These are phyloP conservation scores for Oreochromis niloticus DNA, from an alignment of 2,113 vertebrate genomes.

Conservation along the genomic window DNA sequence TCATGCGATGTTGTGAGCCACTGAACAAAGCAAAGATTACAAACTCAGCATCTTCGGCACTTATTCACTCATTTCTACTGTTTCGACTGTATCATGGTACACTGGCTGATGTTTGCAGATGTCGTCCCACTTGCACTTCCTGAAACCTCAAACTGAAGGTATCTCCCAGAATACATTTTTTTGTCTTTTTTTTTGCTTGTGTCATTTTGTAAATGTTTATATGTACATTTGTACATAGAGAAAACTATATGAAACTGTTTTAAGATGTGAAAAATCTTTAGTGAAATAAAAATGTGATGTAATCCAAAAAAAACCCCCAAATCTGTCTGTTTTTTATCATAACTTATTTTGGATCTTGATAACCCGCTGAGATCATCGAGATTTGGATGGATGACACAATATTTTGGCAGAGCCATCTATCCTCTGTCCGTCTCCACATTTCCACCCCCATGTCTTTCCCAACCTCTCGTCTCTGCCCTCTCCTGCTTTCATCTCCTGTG, in stretches of 20 bases:
- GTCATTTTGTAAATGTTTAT: constrained; percentile 60
- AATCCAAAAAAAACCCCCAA: constrained; percentile 5
- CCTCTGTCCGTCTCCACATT: not conserved
- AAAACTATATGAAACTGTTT: constrained; percentile 66
- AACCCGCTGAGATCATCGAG: not conserved
- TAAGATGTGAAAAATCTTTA: constrained; percentile 60
- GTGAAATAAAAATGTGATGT: constrained; percentile 20
- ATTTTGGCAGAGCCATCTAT: constrained; percentile 19
- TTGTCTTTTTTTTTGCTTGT: not conserved
- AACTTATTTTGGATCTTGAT: not conserved
- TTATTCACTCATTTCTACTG: not conserved
- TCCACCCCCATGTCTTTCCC: constrained; percentile 27
- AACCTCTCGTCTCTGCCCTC: constrained; percentile 3
- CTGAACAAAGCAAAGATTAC: not conserved
- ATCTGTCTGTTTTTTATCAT: not conserved
- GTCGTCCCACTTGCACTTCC: not conserved
- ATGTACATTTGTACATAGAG: constrained; percentile 74
- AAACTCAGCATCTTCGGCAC: constrained; percentile 21
- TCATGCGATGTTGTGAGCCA: not conserved
- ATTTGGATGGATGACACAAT: constrained; percentile 20
- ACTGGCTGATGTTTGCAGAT: constrained; percentile 23
- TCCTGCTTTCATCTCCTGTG: constrained; percentile 48
- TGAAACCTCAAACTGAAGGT: constrained; percentile 40
- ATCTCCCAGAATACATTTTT: constrained; percentile 4
- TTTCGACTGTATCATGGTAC: constrained; percentile 42